Evolutionary conservation across 2,113 vertebrate genomes (phyloP).

Genomic region (Columbina picui): DNA sequence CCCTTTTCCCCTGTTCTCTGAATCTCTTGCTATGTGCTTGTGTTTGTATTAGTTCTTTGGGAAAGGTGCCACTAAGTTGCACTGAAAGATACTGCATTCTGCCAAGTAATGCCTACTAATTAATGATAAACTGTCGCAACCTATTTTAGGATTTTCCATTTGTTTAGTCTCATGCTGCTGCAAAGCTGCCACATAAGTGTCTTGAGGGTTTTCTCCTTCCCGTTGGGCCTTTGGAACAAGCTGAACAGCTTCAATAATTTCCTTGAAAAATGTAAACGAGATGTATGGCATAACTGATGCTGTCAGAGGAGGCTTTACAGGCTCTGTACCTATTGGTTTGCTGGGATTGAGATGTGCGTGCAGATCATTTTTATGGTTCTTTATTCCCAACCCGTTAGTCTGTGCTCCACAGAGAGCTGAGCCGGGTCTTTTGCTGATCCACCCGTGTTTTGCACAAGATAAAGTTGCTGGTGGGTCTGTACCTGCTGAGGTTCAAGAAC

Average conservation of each 20-base stretch:
- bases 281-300: neutral
- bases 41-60: slow-evolving; percentile 61
- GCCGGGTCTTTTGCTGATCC: neutral
- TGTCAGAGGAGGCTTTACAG: slow-evolving; percentile 39
- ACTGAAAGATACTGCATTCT: slow-evolving; percentile 25
- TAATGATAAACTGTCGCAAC: slow-evolving; percentile 46
- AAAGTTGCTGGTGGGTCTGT: neutral
- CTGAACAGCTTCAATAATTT: slow-evolving; percentile 35
- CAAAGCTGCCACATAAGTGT: slow-evolving; percentile 19
- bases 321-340: slow-evolving; percentile 2
- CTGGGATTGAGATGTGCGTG: neutral
- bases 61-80: slow-evolving; percentile 58
- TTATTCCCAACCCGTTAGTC: neutral
- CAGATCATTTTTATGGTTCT: neutral
- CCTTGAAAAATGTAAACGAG: slow-evolving; percentile 37
- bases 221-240: neutral
- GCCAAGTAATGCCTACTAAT: slow-evolving; percentile 57
- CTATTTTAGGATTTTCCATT: slow-evolving; percentile 62
- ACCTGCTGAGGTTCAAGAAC: neutral
- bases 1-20: slow-evolving; percentile 22
- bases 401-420: neutral
- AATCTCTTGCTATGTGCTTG: neutral
- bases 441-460: neutral
- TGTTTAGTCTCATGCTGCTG: slow-evolving; percentile 53
- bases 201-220: slow-evolving; percentile 25